phyloP scores from a whole-genome alignment of 2,113 vertebrate genomes.

The Syrmaticus mikado region DNA sequence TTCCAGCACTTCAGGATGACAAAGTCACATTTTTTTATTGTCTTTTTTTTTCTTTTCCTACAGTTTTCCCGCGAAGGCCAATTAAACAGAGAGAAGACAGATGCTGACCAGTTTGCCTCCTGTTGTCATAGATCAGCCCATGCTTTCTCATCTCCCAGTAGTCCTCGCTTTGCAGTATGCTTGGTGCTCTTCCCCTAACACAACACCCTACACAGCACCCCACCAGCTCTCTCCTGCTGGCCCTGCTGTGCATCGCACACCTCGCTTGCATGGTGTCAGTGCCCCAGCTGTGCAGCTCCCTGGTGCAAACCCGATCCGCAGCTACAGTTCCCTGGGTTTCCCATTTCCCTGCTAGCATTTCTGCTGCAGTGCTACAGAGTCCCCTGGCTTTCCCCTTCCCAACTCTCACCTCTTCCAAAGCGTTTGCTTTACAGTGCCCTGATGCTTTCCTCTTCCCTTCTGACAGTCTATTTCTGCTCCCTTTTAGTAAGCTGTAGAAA shows the following conservation, averaged over 20 bases:
- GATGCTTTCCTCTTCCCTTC: neutral
- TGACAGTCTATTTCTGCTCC: neutral
- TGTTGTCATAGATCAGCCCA: neutral
- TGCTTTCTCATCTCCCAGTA: neutral
- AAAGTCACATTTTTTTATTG: neutral
- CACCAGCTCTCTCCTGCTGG: neutral
- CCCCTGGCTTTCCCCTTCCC: neutral
- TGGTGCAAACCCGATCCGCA: neutral
- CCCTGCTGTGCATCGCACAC: fast-evolving
- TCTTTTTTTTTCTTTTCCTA: neutral
- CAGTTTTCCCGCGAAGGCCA: neutral
- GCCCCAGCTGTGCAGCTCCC: neutral
- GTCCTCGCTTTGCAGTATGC: neutral
- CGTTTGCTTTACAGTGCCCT: neutral
- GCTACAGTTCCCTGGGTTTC: neutral
- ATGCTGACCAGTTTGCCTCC: neutral
- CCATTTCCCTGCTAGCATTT: neutral
- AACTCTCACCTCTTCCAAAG: neutral
- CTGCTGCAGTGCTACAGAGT: neutral
- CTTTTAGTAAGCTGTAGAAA: neutral
- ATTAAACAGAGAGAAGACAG: neutral
- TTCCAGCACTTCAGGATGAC: neutral
- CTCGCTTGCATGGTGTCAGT: neutral
- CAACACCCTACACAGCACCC: fast-evolving
- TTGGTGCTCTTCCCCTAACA: neutral